These are phyloP conservation scores for Discoglossus pictus DNA, from an alignment of 2,797 vertebrate genomes.

Conservation along the genomic window DNA sequence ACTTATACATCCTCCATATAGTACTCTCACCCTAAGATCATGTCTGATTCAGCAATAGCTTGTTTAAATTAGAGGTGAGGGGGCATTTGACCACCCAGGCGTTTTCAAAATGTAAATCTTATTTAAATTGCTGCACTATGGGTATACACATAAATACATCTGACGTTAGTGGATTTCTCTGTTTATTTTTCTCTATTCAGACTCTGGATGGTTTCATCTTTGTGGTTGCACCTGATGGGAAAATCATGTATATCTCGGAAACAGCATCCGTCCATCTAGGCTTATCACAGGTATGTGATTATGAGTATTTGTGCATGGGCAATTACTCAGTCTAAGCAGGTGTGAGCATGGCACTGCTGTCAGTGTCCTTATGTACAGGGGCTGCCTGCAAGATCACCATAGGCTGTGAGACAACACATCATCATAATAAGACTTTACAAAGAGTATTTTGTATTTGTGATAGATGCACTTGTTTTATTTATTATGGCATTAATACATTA, in stretches of 20 bases:
- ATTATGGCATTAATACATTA: too few species aligned
- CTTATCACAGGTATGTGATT: slow-evolving; percentile 86
- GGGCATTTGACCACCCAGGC: slow-evolving; percentile 40
- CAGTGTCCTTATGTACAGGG: too few species aligned
- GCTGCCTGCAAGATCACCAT: too few species aligned
- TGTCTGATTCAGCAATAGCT: slow-evolving; percentile 37
- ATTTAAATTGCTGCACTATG: slow-evolving; percentile 43
- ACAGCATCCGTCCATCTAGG: slow-evolving; percentile 95
- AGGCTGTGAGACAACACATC: too few species aligned
- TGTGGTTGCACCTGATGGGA: slow-evolving; percentile 95
- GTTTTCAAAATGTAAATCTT: slow-evolving; percentile 43
- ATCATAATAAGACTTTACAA: too few species aligned
- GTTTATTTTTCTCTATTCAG: slow-evolving; percentile 62
- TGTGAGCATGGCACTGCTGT: slow-evolving; percentile 29
- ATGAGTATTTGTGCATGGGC: slow-evolving; percentile 23
- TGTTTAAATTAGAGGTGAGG: slow-evolving; percentile 41
- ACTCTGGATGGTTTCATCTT: slow-evolving; percentile 97
- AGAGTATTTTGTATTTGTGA: too few species aligned
- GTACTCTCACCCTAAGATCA: slow-evolving; percentile 38
- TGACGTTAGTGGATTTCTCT: slow-evolving; percentile 1
- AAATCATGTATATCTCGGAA: slow-evolving; percentile 99
- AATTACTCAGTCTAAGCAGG: slow-evolving; percentile 28
- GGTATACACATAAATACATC: slow-evolving; percentile 19
- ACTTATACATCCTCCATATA: slow-evolving; percentile 30
- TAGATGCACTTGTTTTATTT: too few species aligned